Evolutionary conservation across 2,888 invertebrate genomes (phyloP).

Genomic region (Drosophila dives): DNA sequence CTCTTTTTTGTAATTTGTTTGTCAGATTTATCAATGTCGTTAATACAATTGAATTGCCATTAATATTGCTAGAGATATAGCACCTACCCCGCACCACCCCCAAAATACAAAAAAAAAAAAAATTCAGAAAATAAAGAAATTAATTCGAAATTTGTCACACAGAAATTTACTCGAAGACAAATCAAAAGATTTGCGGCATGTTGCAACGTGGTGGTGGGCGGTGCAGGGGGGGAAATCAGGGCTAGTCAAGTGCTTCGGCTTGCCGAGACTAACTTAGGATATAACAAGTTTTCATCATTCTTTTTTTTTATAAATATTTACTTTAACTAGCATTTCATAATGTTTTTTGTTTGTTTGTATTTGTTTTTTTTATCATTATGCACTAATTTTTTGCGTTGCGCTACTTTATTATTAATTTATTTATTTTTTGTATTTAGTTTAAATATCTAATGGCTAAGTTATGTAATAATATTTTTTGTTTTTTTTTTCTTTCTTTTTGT

Average conservation of each 20-base stretch:
- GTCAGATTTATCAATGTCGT: conserved; percentile 73
- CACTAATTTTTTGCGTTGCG: conserved; percentile 64
- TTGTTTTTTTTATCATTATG: conserved; percentile 38
- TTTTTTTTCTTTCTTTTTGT: conserved; percentile 51
- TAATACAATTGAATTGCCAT: conserved; percentile 79
- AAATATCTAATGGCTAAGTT: conserved; percentile 68
- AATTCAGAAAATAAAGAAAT: background rate
- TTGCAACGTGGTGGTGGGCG: background rate
- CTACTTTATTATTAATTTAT: conserved; percentile 47
- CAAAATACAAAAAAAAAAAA: background rate
- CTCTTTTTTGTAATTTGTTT: conserved; percentile 35
- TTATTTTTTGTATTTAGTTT: conserved; percentile 46
- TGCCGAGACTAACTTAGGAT: conserved; percentile 68
- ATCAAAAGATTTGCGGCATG: conserved; percentile 45
- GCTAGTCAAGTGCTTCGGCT: conserved; percentile 61
- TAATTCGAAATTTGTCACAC: background rate
- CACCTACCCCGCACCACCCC: conserved; percentile 12
- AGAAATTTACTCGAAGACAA: conserved; percentile 13
- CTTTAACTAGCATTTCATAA: conserved; percentile 51
- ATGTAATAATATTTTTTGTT: conserved; percentile 35
- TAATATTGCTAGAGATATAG: conserved; percentile 72
- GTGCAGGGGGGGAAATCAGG: conserved; percentile 17
- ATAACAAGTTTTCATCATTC: conserved; percentile 59
- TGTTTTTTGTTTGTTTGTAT: conserved; percentile 15
- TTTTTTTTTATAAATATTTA: conserved; percentile 14